These are phyloP conservation scores for Enteromius anoplus DNA, from an alignment of 2,797 vertebrate genomes.

Conservation along the genomic window DNA sequence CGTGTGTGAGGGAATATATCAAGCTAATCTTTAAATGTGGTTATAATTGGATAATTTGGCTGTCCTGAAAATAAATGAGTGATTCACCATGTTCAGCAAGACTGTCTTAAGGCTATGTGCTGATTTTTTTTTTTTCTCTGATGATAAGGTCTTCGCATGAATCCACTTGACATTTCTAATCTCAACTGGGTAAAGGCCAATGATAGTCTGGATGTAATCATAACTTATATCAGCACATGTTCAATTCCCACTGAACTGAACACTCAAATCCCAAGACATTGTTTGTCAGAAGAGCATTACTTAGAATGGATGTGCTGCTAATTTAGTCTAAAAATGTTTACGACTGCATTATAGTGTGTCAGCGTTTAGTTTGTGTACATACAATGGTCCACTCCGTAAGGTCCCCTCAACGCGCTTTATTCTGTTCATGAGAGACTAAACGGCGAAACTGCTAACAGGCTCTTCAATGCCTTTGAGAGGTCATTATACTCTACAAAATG, in stretches of 20 bases:
- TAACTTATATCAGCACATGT: slow-evolving; percentile 3
- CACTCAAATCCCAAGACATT: not conserved
- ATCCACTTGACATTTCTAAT: slow-evolving; percentile 53
- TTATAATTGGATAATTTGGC: slow-evolving; percentile 78
- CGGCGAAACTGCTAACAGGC: slow-evolving; percentile 2
- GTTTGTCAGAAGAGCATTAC: not conserved
- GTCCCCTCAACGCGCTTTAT: not conserved
- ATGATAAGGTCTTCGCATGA: slow-evolving; percentile 39
- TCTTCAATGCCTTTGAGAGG: slow-evolving; percentile 33
- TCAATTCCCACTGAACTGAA: not conserved
- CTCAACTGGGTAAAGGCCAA: slow-evolving; percentile 51
- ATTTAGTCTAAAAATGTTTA: not conserved
- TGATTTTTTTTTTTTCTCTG: slow-evolving; percentile 58
- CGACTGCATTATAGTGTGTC: not conserved
- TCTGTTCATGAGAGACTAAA: not conserved
- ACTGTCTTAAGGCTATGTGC: slow-evolving; percentile 66
- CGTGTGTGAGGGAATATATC: slow-evolving; percentile 65
- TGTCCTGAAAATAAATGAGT: slow-evolving; percentile 70
- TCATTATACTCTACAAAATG: slow-evolving; percentile 24
- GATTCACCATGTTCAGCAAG: slow-evolving; percentile 69
- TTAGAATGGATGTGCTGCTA: not conserved
- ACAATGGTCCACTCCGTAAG: not conserved
- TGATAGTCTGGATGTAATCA: not conserved
- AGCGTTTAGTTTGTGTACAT: not conserved
- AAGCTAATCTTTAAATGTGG: slow-evolving; percentile 77